phyloP scores from a whole-genome alignment of 1,140 invertebrate genomes.

The Trigoniulus corallinus region DNA sequence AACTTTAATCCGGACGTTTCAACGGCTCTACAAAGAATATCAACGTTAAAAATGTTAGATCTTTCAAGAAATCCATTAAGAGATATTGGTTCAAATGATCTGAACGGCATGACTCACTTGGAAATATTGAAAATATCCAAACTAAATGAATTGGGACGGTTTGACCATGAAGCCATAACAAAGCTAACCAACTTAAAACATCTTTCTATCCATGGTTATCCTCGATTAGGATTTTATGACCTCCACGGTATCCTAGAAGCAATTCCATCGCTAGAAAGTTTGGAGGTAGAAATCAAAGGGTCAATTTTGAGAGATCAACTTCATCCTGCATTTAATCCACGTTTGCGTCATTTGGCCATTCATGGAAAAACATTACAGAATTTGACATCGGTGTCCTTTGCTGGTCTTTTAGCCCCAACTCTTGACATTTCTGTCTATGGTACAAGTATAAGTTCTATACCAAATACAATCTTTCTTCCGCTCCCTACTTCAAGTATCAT shows the following conservation, averaged over 20 bases:
- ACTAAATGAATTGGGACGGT: constrained; percentile 46
- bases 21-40: constrained; percentile 33
- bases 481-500: constrained; percentile 71
- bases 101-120: constrained; percentile 46
- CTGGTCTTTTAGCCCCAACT: constrained; percentile 49
- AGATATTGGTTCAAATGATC: constrained; percentile 50
- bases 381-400: constrained; percentile 63
- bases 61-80: constrained; percentile 59
- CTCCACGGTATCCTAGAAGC: constrained; percentile 52
- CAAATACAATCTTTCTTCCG: constrained; percentile 63
- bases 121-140: constrained; percentile 45
- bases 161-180: constrained; percentile 68
- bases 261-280: constrained; percentile 24
- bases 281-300: constrained; percentile 77
- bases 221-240: constrained; percentile 62
- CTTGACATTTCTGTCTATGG: constrained; percentile 56
- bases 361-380: constrained; percentile 54
- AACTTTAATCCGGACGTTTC: constrained; percentile 13
- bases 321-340: constrained; percentile 53
- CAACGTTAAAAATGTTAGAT: constrained; percentile 47
- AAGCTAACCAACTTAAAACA: constrained; percentile 45
- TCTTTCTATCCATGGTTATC: constrained; percentile 52
- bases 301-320: constrained; percentile 62
- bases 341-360: constrained; percentile 53
- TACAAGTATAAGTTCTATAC: constrained; percentile 55